Evolutionary conservation across 2,113 vertebrate species (phyloP).

Genomic region (Mormyrus lacerda): DNA sequence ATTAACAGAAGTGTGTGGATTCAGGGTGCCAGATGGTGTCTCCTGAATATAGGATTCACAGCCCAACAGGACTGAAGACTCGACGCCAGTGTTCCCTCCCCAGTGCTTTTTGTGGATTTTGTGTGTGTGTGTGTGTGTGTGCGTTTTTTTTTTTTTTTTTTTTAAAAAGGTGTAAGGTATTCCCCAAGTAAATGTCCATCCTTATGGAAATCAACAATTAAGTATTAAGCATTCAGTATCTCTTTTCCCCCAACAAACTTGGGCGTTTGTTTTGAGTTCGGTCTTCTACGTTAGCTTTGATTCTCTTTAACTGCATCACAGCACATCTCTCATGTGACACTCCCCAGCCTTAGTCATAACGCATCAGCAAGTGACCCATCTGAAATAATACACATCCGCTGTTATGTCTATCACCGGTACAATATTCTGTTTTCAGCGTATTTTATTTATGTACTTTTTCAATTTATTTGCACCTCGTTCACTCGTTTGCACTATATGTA

Average conservation of each 20-base stretch:
- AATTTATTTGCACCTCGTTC: background rate
- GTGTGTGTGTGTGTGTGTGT: background rate
- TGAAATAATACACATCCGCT: background rate
- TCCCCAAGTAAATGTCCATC: background rate
- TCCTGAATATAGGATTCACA: background rate
- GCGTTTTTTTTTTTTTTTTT: background rate
- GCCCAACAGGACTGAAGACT: background rate
- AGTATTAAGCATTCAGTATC: background rate
- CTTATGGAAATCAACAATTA: background rate
- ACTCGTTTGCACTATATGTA: background rate
- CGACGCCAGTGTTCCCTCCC: background rate
- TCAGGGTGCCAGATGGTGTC: constrained; percentile 4
- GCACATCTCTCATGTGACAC: background rate
- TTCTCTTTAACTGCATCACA: background rate
- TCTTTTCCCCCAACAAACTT: background rate
- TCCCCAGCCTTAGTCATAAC: background rate
- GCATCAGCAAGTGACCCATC: background rate
- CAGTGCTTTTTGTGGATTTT: background rate
- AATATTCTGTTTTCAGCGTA: background rate
- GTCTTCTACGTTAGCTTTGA: background rate
- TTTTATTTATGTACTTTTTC: background rate
- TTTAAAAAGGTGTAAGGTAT: background rate
- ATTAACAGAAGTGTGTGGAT: background rate
- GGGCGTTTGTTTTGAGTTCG: background rate
- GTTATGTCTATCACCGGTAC: background rate